These are phyloP conservation scores for sheep (Ovis aries) DNA, from an alignment of 2,113 vertebrate genomes.

Conservation along the genomic window DNA sequence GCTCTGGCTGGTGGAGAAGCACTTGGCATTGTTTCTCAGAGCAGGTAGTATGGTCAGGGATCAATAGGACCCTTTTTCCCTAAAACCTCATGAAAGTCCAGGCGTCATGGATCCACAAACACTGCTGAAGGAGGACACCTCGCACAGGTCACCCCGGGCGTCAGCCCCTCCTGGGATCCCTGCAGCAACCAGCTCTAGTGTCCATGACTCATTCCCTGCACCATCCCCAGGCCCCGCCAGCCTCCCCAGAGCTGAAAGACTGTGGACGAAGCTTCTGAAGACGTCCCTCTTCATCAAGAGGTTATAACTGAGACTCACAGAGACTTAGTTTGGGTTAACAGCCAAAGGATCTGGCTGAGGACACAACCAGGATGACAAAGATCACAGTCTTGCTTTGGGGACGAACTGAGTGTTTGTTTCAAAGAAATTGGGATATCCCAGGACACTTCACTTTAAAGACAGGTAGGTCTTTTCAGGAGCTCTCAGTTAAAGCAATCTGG, in stretches of 20 bases:
- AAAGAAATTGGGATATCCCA: neutral
- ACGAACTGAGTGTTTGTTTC: neutral
- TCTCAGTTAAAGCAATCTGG: neutral
- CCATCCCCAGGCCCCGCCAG: neutral
- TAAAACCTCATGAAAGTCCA: neutral
- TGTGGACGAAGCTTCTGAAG: neutral
- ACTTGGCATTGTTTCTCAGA: neutral
- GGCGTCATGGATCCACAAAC: neutral
- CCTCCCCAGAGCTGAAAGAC: neutral
- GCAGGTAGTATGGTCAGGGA: neutral
- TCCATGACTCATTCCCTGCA: too few relatives aligned
- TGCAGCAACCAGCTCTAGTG: too few relatives aligned
- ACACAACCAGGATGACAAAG: neutral
- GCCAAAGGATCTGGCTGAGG: neutral
- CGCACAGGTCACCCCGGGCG: rapidly evolving
- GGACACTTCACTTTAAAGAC: neutral
- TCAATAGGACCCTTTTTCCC: neutral
- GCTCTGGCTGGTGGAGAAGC: neutral
- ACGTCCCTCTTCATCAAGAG: neutral
- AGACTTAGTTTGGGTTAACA: neutral
- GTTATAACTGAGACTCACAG: neutral
- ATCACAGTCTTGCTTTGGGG: neutral
- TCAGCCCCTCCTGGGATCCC: neutral
- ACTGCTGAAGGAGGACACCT: neutral
- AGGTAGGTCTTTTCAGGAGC: neutral